A percentile compares a stretch with the other conserved stretches of the same genome.
These are phyloP conservation scores for Agrochola macilenta DNA, from an alignment of 2,888 invertebrate genomes.

Conservation along the genomic window DNA sequence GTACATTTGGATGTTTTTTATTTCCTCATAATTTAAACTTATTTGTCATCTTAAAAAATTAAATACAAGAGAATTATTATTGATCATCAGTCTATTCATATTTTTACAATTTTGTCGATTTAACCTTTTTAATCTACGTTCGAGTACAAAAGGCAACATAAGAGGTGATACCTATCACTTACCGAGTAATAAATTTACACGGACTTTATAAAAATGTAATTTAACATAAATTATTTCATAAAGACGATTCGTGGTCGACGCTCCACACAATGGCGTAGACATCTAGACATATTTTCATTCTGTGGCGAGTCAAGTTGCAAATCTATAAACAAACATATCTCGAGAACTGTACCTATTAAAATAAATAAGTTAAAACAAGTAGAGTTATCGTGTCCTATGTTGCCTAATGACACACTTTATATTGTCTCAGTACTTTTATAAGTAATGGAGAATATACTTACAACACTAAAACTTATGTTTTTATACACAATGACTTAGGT, in stretches of 20 bases:
- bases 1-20: slow-evolving; percentile 76
- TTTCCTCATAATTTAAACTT: slow-evolving; percentile 87
- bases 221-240: slow-evolving; percentile 85
- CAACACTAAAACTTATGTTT: slow-evolving; percentile 87
- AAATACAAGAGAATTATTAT: slow-evolving; percentile 90
- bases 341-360: slow-evolving; percentile 78
- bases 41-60: slow-evolving; percentile 90
- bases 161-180: slow-evolving; percentile 81
- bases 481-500: slow-evolving; percentile 91
- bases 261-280: slow-evolving; percentile 63
- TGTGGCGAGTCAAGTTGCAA: slow-evolving; percentile 70
- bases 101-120: slow-evolving; percentile 90
- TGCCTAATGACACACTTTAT: slow-evolving; percentile 83
- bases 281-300: slow-evolving; percentile 54
- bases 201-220: slow-evolving; percentile 81
- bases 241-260: slow-evolving; percentile 70
- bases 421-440: slow-evolving; percentile 88
- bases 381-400: slow-evolving; percentile 82
- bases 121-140: slow-evolving; percentile 84
- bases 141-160: slow-evolving; percentile 87
- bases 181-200: slow-evolving; percentile 83
- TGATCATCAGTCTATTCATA: slow-evolving; percentile 91
- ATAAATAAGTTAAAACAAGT: slow-evolving; percentile 89
- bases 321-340: slow-evolving; percentile 71
- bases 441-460: slow-evolving; percentile 90